Percentiles rank a stretch among this genome's conserved stretches.
Conservation (phyloP, 1,140 invertebrate genomes). For the Apolygus lucorum region DNA sequence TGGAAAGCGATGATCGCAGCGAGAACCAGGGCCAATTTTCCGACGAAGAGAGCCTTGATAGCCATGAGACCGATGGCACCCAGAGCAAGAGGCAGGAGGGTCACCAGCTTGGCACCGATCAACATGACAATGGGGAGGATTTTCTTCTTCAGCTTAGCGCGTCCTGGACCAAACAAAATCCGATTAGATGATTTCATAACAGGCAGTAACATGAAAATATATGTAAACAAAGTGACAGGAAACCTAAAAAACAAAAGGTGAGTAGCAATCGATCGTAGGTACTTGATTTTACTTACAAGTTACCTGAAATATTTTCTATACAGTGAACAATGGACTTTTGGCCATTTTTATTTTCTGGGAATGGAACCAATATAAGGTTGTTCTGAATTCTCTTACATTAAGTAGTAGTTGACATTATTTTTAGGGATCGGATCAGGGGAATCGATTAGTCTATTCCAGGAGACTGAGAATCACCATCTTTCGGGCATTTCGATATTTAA, state of each 20-base stretch:
- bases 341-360: background rate
- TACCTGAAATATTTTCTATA: background rate
- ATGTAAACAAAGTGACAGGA: too few species aligned
- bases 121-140: conserved; percentile 53
- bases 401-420: too few species aligned
- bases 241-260: background rate
- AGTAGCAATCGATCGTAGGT: background rate
- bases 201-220: too few species aligned
- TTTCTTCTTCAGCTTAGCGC: conserved; percentile 63
- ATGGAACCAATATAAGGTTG: too few species aligned
- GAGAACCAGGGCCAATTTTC: conserved; percentile 62
- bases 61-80: conserved; percentile 58
- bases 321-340: background rate
- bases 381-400: too few species aligned
- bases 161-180: conserved; percentile 44
- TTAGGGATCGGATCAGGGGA: too few species aligned
- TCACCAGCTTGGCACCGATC: conserved; percentile 57
- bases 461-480: too few species aligned
- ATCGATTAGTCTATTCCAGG: too few species aligned
- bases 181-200: background rate
- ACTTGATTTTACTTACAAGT: background rate
- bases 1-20: conserved; percentile 57
- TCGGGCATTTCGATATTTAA: too few species aligned
- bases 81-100: conserved; percentile 55
- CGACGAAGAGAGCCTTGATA: conserved; percentile 62